Percentiles rank a stretch among this genome's conserved stretches.
Conservation (phyloP, 2,888 invertebrate genomes). For the Drosophila pegasa region DNA sequence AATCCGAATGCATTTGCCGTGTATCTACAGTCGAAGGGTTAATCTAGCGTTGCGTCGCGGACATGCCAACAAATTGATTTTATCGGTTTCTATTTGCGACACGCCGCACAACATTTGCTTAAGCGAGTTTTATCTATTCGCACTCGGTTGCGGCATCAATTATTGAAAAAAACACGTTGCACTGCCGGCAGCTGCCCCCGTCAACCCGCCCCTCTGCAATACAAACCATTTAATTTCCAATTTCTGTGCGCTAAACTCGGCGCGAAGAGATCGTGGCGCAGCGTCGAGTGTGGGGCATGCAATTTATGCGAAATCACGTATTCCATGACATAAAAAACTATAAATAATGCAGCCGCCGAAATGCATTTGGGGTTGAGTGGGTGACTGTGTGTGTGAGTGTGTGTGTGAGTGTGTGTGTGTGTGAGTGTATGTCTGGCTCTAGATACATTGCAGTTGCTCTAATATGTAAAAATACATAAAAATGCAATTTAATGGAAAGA, state of each 20-base stretch:
- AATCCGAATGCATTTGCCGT: not conserved
- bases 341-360: slow-evolving; percentile 67
- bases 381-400: slow-evolving; percentile 12
- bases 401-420: slow-evolving; percentile 10
- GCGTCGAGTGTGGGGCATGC: slow-evolving; percentile 21
- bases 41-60: not conserved
- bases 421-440: not conserved
- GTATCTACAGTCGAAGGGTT: slow-evolving; percentile 10
- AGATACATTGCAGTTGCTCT: slow-evolving; percentile 26
- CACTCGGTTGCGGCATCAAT: slow-evolving; percentile 43
- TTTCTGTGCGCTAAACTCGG: slow-evolving; percentile 10
- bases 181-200: not conserved
- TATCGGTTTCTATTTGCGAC: slow-evolving; percentile 30
- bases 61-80: slow-evolving; percentile 40
- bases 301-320: slow-evolving; percentile 72
- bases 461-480: slow-evolving; percentile 20
- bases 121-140: slow-evolving; percentile 38
- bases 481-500: slow-evolving; percentile 27
- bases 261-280: not conserved
- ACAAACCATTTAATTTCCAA: slow-evolving; percentile 28
- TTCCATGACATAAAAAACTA: slow-evolving; percentile 62
- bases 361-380: slow-evolving; percentile 48
- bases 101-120: slow-evolving; percentile 40
- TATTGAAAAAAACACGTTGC: slow-evolving; percentile 47
- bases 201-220: not conserved